Percentiles rank a stretch among this genome's conserved stretches.
Evolutionary conservation across 1,140 invertebrate species (phyloP).

Genomic region (Drosophila grimshawi): DNA sequence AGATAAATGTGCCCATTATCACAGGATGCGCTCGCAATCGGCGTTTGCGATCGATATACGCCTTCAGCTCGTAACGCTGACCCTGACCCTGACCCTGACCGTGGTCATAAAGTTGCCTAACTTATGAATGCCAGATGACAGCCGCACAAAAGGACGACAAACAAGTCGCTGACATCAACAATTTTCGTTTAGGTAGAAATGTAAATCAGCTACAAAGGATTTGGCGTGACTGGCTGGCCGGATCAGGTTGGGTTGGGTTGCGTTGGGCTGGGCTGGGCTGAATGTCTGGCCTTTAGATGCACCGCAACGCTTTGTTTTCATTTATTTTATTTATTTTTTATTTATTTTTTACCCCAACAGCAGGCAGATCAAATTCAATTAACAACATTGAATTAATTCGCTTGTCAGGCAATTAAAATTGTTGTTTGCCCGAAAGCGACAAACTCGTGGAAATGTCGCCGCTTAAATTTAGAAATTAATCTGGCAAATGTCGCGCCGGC

Average conservation of each 20-base stretch:
- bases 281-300: conserved; percentile 47
- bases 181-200: conserved; percentile 59
- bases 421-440: conserved; percentile 40
- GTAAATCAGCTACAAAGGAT: conserved; percentile 55
- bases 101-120: conserved; percentile 68
- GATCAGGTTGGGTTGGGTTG: too few relatives aligned
- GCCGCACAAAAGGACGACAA: conserved; percentile 65
- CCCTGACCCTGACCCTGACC: conserved; percentile 31
- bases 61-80: conserved; percentile 24
- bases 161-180: conserved; percentile 33
- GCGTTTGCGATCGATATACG: conserved; percentile 71
- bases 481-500: conserved; percentile 59
- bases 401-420: conserved; percentile 84
- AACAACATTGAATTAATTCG: conserved; percentile 84
- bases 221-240: neutral
- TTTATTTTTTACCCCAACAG: neutral
- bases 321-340: too few relatives aligned
- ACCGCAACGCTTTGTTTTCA: conserved; percentile 48
- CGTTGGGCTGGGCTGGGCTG: too few relatives aligned
- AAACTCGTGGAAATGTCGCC: conserved; percentile 66
- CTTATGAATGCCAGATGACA: conserved; percentile 74
- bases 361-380: conserved; percentile 81
- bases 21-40: conserved; percentile 80
- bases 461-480: conserved; percentile 83
- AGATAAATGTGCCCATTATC: conserved; percentile 82